These are phyloP conservation scores for Nibea coibor DNA, from an alignment of 2,113 vertebrate species.

Conservation along the genomic window DNA sequence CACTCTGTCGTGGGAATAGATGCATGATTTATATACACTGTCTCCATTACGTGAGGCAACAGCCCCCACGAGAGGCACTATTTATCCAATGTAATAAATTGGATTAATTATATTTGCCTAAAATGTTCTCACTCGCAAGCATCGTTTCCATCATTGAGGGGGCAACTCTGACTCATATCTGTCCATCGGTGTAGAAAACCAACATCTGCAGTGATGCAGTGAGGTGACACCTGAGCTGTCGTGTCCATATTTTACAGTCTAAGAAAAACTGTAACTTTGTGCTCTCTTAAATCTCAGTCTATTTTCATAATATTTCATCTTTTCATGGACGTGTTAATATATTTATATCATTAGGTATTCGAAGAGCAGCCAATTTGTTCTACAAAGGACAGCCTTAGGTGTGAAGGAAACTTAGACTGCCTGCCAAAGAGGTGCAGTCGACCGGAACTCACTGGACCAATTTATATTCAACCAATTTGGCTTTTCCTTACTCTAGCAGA, in stretches of 20 bases:
- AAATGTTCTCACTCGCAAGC: conserved; percentile 66
- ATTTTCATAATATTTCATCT: conserved; percentile 55
- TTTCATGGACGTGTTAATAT: conserved; percentile 49
- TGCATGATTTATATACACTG: conserved; percentile 53
- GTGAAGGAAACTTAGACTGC: conserved; percentile 52
- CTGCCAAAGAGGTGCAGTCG: conserved; percentile 57
- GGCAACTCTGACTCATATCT: conserved; percentile 72
- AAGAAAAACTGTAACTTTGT: conserved; percentile 31
- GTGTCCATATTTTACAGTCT: conserved; percentile 32
- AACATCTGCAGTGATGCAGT: conserved; percentile 34
- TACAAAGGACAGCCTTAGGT: conserved; percentile 47
- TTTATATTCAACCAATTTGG: conserved; percentile 55
- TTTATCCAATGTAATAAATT: conserved; percentile 67
- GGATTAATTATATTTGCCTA: conserved; percentile 69
- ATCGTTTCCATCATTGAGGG: conserved; percentile 54
- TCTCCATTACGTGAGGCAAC: conserved; percentile 48
- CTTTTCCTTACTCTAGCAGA: conserved; percentile 34
- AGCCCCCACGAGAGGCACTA: conserved; percentile 49
- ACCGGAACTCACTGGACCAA: conserved; percentile 44
- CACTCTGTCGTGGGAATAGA: conserved; percentile 48
- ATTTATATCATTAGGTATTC: conserved; percentile 41
- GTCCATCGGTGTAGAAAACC: conserved; percentile 47
- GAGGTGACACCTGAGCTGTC: conserved; percentile 35
- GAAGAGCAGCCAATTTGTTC: conserved; percentile 39
- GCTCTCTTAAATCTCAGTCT: conserved; percentile 16